Evolutionary conservation across 2,888 invertebrate species (phyloP).

Genomic region (Glyphotaelius pellucidus): DNA sequence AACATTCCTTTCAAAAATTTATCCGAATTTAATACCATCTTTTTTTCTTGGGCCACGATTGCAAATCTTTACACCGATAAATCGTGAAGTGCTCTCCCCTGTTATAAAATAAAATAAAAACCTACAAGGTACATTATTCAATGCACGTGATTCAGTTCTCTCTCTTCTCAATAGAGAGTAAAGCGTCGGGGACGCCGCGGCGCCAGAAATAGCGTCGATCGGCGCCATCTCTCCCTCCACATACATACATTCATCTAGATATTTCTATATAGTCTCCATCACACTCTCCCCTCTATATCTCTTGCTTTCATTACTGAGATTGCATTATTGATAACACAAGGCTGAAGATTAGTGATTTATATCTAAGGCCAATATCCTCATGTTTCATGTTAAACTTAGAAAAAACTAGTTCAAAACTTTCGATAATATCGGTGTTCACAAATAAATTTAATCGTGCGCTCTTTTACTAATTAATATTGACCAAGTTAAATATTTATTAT

Average conservation of each 20-base stretch:
- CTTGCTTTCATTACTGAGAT: neutral
- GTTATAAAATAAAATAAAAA: neutral
- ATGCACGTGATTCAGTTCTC: neutral
- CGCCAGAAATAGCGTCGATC: conserved; percentile 29
- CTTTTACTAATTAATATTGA: no score
- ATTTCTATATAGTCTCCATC: neutral
- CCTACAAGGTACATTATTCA: neutral
- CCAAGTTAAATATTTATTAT: no score
- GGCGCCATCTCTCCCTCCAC: conserved; percentile 10
- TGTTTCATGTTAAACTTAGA: neutral
- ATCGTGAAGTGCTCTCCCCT: neutral
- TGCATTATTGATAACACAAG: neutral
- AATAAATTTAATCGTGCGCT: no score
- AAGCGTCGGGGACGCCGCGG: neutral
- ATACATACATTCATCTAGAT: neutral
- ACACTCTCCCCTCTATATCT: neutral
- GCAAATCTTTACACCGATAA: neutral
- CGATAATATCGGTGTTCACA: no score
- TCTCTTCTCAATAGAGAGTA: neutral
- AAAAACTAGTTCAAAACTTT: no score
- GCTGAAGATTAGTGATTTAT: neutral
- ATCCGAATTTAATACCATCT: no score
- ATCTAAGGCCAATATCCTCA: neutral
- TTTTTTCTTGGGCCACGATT: neutral
- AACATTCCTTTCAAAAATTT: no score